Percentiles rank a stretch among this genome's conserved stretches.
Conservation (phyloP, 1,140 invertebrate genomes). For the Panagrolaimus sp. region DNA sequence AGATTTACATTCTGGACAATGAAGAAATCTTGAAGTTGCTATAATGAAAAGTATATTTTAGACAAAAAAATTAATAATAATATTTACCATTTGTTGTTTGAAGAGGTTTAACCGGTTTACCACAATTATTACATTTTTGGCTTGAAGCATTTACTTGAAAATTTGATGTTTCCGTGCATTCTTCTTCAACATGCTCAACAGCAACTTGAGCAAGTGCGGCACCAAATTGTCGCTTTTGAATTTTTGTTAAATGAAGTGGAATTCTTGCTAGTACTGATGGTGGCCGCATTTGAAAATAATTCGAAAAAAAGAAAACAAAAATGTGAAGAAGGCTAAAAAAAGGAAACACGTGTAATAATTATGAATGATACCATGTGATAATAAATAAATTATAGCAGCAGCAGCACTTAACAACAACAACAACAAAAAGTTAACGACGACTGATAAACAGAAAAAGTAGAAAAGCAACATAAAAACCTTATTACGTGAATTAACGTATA, state of each 20-base stretch:
- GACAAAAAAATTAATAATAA: neutral
- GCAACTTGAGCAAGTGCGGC: neutral
- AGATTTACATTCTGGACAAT: constrained; percentile 38
- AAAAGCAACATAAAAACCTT: too few species aligned
- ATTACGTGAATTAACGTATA: too few species aligned
- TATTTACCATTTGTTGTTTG: constrained; percentile 29
- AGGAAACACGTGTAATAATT: too few species aligned
- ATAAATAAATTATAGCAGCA: too few species aligned
- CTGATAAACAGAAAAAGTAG: too few species aligned
- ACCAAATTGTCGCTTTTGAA: neutral
- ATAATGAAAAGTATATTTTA: constrained; percentile 13
- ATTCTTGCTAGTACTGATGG: neutral
- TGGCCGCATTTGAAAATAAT: neutral
- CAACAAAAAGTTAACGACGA: too few species aligned
- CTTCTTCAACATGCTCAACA: neutral
- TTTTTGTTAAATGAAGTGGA: neutral
- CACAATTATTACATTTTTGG: constrained; percentile 37
- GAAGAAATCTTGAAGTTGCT: constrained; percentile 34
- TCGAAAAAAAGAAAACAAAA: too few species aligned
- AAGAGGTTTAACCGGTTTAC: constrained; percentile 28
- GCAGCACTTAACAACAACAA: too few species aligned
- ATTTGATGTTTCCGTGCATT: neutral
- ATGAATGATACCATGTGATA: too few species aligned
- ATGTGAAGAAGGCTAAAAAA: too few species aligned
- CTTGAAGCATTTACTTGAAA: neutral